phyloP scores from a whole-genome alignment of 2,113 vertebrate genomes.

The Laticauda laticaudata region DNA sequence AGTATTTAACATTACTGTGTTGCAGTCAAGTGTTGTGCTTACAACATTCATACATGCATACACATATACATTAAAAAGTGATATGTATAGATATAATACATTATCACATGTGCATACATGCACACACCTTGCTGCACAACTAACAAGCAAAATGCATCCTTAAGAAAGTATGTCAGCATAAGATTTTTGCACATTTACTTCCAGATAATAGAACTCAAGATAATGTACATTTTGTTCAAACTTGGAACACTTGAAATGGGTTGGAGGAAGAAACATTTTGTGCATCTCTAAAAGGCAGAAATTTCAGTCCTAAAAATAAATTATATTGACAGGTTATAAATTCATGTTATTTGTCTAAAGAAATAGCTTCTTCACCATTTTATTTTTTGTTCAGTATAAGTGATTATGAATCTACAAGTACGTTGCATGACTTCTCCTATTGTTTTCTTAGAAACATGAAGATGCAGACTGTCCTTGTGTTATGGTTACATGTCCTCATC shows the following conservation, averaged over 20 bases:
- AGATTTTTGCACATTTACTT: not conserved
- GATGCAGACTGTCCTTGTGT: constrained; percentile 91
- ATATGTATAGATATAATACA: not conserved
- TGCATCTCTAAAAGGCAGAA: not conserved
- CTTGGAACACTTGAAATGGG: not conserved
- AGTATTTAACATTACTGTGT: not conserved
- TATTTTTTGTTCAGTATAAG: not conserved
- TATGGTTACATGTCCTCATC: constrained; percentile 92
- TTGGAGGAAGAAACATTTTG: not conserved
- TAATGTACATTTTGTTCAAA: not conserved
- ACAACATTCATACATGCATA: not conserved
- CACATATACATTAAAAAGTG: not conserved
- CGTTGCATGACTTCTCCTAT: constrained; percentile 48
- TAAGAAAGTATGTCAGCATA: not conserved
- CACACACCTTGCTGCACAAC: not conserved
- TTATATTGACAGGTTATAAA: not conserved
- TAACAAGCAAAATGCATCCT: not conserved
- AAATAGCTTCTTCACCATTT: constrained; percentile 2
- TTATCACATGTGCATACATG: not conserved
- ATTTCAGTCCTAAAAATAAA: constrained; percentile 2
- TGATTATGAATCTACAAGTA: not conserved
- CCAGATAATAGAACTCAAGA: not conserved
- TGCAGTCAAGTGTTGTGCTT: not conserved
- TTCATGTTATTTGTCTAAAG: not conserved
- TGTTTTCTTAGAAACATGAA: constrained; percentile 87